Base-by-base conservation (phyloP, 2,797 vertebrate species). In the Brachyrhaphis roseni region DNA sequence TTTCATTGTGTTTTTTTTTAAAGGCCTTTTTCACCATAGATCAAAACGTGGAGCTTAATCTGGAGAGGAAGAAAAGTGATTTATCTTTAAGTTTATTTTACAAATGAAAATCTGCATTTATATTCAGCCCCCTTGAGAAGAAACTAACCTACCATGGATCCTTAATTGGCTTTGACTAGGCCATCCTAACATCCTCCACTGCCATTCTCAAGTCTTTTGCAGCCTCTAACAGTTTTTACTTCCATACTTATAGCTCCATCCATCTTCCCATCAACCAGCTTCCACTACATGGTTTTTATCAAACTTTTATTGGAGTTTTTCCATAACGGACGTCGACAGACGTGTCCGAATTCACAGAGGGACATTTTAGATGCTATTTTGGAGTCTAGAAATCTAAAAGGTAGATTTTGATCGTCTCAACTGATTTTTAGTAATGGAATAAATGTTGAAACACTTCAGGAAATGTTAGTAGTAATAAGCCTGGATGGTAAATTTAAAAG, bases 391-490 rank as follows among this genome's bases (percentile, higher is more conserved):
- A 5, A 70, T n/a, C 66, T 15, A 15, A 59, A 41, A 70, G 20
- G 23, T n/a, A 70, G 10, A 70, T 28, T 34, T 31, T 2, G 26
- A 57, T 53, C 8, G 5, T 70, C 64, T 20, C 0, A n/a, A 43
- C 36, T 20, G 36, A 66, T 72, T 72, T 64, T 47, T 79, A 46
- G 59, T 74, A 45, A 47, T n/a, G 28, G 3, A 31, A 43, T 34
- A 31, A 73, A 7, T 55, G 76, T 74, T 73, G 15, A 18, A 57
- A 81, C 34, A 15, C 34, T 68, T 84, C 49, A 75, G 62, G 74
- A 83, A 80, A 88, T 85, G 88, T 76, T 72, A 16, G 28, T 7
- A 13, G 15, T n/a, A 74, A 87, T 86, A 87, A 90, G 77, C 1
- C 41, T 2, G 8, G 77, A 82, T 74, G 80, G 31, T 51, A 85